These are phyloP conservation scores for Halcyon chelicuti DNA, from an alignment of 2,797 vertebrate species.

Conservation along the genomic window DNA sequence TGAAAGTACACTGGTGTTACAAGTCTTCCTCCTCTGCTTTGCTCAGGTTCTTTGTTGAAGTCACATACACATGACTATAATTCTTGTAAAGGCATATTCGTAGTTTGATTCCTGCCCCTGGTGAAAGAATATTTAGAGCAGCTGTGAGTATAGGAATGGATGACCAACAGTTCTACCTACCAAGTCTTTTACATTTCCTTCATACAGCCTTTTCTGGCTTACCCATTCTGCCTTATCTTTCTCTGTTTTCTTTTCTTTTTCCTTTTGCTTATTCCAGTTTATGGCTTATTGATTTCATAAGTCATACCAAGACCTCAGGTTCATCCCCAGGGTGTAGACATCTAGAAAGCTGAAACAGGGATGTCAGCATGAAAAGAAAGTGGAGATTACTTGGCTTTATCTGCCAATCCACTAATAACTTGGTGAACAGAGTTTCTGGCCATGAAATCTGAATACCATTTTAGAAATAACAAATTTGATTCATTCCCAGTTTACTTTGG, in stretches of 20 bases:
- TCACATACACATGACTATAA: not conserved
- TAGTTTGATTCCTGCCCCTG: not conserved
- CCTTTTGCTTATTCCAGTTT: constrained; percentile 17
- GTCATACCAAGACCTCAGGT: not conserved
- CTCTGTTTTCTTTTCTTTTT: not conserved
- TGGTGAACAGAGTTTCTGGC: not conserved
- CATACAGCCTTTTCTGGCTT: not conserved
- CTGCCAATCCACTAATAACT: not conserved
- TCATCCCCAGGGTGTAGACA: not conserved
- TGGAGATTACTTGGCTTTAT: not conserved
- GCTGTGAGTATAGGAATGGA: not conserved
- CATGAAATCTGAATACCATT: not conserved
- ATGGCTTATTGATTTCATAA: constrained; percentile 16
- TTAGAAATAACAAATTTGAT: constrained; percentile 16
- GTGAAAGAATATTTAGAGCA: not conserved
- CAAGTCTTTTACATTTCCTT: not conserved
- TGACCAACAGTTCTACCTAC: not conserved
- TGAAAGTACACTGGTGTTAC: not conserved
- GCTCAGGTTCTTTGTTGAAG: not conserved
- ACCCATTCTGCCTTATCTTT: not conserved
- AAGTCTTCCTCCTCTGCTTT: not conserved
- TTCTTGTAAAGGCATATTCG: not conserved
- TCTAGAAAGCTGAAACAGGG: constrained; percentile 2
- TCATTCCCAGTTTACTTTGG: not conserved
- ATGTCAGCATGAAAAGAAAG: not conserved